Evolutionary conservation across 2,888 invertebrate species (phyloP).

Genomic region (Ferdinandea cuprea): DNA sequence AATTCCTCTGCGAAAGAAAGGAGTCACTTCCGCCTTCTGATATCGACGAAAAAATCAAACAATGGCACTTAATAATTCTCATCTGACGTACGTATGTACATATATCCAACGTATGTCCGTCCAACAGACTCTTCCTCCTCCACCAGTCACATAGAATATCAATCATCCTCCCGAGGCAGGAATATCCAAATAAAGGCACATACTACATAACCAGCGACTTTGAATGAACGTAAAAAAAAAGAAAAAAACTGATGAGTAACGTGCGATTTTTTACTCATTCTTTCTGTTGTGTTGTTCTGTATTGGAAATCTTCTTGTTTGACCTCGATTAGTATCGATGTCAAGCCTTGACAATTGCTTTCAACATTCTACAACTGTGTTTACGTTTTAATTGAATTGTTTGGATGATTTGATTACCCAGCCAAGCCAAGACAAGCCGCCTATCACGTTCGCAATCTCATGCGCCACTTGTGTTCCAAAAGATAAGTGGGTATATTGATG

Average conservation of each 20-base stretch:
- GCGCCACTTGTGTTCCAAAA: slow-evolving; percentile 18
- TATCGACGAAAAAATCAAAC: slow-evolving; percentile 23
- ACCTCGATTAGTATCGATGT: slow-evolving; percentile 57
- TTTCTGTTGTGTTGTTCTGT: slow-evolving; percentile 1
- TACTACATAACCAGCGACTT: background rate
- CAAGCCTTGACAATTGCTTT: slow-evolving; percentile 31
- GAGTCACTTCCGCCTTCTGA: slow-evolving; percentile 44
- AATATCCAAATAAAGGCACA: slow-evolving; percentile 49
- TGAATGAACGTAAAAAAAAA: background rate
- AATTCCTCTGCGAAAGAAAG: background rate
- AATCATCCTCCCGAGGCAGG: slow-evolving; percentile 32
- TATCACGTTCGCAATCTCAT: slow-evolving; percentile 24
- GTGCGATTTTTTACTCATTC: background rate
- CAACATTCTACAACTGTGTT: slow-evolving; percentile 22
- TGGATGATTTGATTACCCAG: slow-evolving; percentile 1
- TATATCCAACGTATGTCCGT: too few species aligned
- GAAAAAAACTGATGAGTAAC: slow-evolving; percentile 41
- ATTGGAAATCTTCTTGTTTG: slow-evolving; percentile 26
- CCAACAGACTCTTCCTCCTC: slow-evolving; percentile 25
- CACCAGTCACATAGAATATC: slow-evolving; percentile 22
- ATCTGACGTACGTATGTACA: too few species aligned
- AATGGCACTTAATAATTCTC: slow-evolving; percentile 46
- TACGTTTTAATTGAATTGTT: slow-evolving; percentile 20
- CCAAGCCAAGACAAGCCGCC: too few species aligned
- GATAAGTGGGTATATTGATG: slow-evolving; percentile 31